Base-by-base conservation (phyloP, 92 coral and sea anemone species). In the Diadumene lineata region DNA sequence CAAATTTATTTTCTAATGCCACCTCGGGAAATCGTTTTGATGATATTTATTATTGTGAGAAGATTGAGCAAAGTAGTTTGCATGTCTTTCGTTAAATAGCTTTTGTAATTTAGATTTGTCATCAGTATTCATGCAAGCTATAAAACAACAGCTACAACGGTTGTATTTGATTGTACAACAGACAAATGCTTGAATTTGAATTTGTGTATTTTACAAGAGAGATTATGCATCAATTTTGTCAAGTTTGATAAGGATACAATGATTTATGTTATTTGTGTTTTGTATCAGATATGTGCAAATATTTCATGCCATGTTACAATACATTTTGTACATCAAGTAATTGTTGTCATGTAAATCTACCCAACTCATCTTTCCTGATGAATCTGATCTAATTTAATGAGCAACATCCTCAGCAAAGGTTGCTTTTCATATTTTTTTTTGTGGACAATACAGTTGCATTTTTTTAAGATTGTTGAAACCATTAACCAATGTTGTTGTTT, bases 81-180 rank as follows among this genome's bases (percentile, higher is more conserved):
- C 68, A 62, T 62, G 31, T 62, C 7, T 10, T 27, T 62, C 6
- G 15, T 62, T 11, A 28, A 43, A 9, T 27, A 28, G 1, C 43
- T 29, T 28, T 62, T 28, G 68, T 28, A 16, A 31, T 62, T 62
- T 29, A 28, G 64, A 58, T 58, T 58, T 58, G 1, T 58, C n/a
- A 1, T n/a, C 15, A 1, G 7, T 7, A 3, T 58, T 1, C 26
- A 17, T 58, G 6, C 22, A 58, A 23, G 1, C 27, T 18, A 22
- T 18, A 22, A 58, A 22, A 58, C 22, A 18, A 26, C 26, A 3
- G 13, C 13, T 38, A 58, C 22, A 18, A 26, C 26, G 26, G 13
- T 38, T 38, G 13, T 38, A 13, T 38, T 38, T 38, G 48, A 38
- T 38, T 13, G 13, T 4, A 38, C 13, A 38, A 4, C 48, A n/a